Evolutionary conservation across 2,113 vertebrate species (phyloP).

Genomic region (Calidris pygmaea): DNA sequence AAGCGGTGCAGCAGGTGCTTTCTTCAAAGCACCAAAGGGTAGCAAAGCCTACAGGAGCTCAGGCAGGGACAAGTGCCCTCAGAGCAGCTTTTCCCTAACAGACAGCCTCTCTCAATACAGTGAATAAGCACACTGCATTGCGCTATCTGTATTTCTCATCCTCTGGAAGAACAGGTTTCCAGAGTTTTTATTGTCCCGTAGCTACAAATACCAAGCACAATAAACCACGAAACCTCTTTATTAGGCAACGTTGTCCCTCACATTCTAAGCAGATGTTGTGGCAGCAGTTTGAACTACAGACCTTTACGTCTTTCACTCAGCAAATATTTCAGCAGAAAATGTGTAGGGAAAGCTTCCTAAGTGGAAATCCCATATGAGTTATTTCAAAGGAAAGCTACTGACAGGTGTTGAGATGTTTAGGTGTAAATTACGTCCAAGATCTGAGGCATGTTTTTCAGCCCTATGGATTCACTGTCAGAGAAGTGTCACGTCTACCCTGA

Average conservation of each 20-base stretch:
- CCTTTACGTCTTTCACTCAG: background rate
- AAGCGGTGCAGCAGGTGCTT: background rate
- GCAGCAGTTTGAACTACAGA: background rate
- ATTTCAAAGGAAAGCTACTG: slow-evolving; percentile 58
- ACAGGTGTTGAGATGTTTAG: slow-evolving; percentile 42
- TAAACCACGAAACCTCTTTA: background rate
- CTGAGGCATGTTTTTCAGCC: slow-evolving; percentile 35
- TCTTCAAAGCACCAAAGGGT: background rate
- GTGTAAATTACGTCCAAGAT: slow-evolving; percentile 55
- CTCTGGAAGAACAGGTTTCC: background rate
- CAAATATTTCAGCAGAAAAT: background rate
- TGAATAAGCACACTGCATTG: background rate
- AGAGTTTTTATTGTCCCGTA: background rate
- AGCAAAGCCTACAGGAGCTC: background rate
- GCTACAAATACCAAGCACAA: background rate
- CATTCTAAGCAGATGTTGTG: background rate
- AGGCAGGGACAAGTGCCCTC: background rate
- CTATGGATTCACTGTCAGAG: slow-evolving; percentile 2
- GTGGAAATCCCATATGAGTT: slow-evolving; percentile 32
- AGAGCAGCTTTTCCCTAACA: background rate
- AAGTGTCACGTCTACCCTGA: slow-evolving; percentile 1
- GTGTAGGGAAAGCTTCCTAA: slow-evolving; percentile 8
- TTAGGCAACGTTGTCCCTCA: background rate
- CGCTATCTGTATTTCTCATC: background rate
- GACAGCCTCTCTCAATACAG: background rate